Evolutionary conservation across 1,140 invertebrate genomes (phyloP), one percentile per base, ranked within the genome.

Genomic region (Zaprionus gabonicus): DNA sequence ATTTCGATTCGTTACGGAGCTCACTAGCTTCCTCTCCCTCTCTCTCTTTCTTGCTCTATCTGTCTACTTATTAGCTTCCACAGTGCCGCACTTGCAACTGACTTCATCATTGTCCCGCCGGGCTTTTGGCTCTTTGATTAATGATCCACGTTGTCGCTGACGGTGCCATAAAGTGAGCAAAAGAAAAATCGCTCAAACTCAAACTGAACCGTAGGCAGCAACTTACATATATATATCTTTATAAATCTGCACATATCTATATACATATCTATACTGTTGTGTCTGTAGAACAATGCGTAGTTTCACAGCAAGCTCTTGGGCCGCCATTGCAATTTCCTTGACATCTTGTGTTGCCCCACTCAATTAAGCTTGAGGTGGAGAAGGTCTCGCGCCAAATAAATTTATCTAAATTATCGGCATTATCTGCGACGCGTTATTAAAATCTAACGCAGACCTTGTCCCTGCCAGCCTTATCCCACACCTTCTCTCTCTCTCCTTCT

Each of bases 321-420:
- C 6, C 62, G 58, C 27, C 46, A 70, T 67, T 66, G 63, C 59
- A 72, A 66, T 62, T 72, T 55, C 17, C 53, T 36, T 27, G 49
- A 23, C 69, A 60, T 57, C 65, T 80, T 65, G 25, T 15, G 44
- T 55, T 62, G 56, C 46, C 73, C 64, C 78, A 82, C 70, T 75
- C 81, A 90, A 90, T 88, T 88, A 88, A 86, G 71, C 71, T 75
- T 65, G 55, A 23, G 20, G 20, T 20, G 46, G 46, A 0, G 6
- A 12, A 3, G 46, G 20, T 10, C 15, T 15, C 13, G 80, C 76
- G 75, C 67, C 60, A 79, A 87, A 88, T 79, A 74, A 84, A 88
- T 88, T 88, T 88, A 88, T 88, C 84, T 84, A 88, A 88, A 88
- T 88, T 88, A 90, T 88, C 72, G 81, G 78, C 82, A 73, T 90